phyloP scores from a whole-genome alignment of 1,140 invertebrate species.

The Portunus trituberculatus region DNA sequence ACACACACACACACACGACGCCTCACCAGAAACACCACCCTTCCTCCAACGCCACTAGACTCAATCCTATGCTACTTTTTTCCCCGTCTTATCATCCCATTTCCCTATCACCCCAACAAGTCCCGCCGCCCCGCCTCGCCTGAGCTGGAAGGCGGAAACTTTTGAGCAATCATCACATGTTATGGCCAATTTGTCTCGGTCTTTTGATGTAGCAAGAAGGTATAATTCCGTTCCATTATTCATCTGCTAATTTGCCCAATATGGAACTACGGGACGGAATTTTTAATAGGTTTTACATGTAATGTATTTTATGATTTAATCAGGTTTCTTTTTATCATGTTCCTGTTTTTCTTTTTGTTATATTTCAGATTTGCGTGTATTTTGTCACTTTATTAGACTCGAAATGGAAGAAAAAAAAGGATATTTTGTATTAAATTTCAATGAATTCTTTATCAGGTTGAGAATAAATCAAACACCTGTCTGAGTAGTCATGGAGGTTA shows the following conservation, averaged over 20 bases:
- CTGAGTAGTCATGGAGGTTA: too few species aligned
- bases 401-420: too few species aligned
- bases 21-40: too few species aligned
- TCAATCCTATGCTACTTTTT: too few species aligned
- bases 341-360: background rate
- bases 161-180: background rate
- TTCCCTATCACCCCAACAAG: too few species aligned
- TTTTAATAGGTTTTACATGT: background rate
- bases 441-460: too few species aligned
- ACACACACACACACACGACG: background rate
- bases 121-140: background rate
- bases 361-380: background rate
- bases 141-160: background rate
- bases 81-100: background rate
- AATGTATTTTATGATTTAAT: background rate
- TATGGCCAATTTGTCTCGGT: background rate
- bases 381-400: background rate
- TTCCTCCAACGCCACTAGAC: background rate
- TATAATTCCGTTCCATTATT: background rate
- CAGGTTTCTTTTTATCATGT: background rate
- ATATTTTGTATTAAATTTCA: too few species aligned
- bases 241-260: background rate
- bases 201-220: background rate
- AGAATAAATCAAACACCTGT: too few species aligned
- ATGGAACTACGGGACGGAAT: background rate